Evolutionary conservation across 2,797 vertebrate genomes (phyloP), one percentile per base, ranked within the genome.

Genomic region (Malurus leucopterus): DNA sequence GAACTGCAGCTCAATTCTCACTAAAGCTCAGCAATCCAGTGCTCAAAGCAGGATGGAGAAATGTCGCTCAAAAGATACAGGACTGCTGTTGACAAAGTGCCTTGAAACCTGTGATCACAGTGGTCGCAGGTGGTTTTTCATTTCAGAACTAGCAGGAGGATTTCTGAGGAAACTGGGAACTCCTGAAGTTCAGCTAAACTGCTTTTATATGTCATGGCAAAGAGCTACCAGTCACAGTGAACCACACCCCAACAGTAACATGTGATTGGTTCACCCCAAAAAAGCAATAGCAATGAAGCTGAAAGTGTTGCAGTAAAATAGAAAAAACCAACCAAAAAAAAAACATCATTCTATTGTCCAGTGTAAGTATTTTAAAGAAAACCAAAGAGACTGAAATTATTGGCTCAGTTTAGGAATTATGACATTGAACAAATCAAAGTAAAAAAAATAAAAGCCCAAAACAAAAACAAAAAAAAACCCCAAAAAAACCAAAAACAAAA

Each of bases 101-200:
- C 55, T 19, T 54, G 63, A 65, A 89, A 70, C 69, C 24, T 44
- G 59, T 53, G 49, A 65, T 6, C n/a, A 51, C 43, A 58, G 21
- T 2, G 50, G 43, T 2, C 0, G 0, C 15, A 47, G 23, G 32
- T 21, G 57, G 34, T 17, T 90, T 65, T 41, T 44, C 9, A n/a
- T 27, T 59, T 17, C 58, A 90, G 53, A 84, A 23, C 15, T 4
- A 61, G 38, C 23, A 88, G 21, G 26, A 73, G 20, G 83, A 77
- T 47, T 88, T 50, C 44, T 81, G 41, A 22, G 22, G 30, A 18
- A 69, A 67, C 15, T 32, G 24, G 13, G 22, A 51, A 29, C 38
- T 30, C 17, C 8, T n/a, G 11, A 87, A 29, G n/a, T 54, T 83
- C 20, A 78, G 44, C 44, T 63, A 74, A 59, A 38, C 23, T 79